Evolutionary conservation across 2,888 invertebrate genomes (phyloP), one percentile per base, ranked within the genome.

Genomic region (Loripinus fragilis): DNA sequence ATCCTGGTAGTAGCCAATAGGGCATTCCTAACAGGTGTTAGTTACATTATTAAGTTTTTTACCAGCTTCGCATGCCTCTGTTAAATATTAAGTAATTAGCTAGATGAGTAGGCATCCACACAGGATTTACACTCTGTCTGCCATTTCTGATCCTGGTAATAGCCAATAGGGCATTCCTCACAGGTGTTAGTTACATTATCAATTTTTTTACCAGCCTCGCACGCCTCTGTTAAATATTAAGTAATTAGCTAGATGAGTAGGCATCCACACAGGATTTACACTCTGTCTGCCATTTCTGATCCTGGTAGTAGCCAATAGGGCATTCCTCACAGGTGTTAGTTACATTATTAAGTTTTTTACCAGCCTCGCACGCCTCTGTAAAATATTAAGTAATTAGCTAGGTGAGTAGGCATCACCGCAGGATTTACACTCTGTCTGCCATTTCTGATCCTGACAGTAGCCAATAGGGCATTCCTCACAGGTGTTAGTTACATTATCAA

Each of bases 141-240:
- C 80, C 92, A 93, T 50, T 88, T 85, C 20, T 88, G 75, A 38
- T 92, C 88, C 85, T 94, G 94, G 81, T 93, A 94, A n/a, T 86
- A 79, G n/a, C 93, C 94, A 12, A 87, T 76, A 0, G 89, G 96
- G 90, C 98, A 98, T n/a, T 96, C 95, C 64, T 96, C 94, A 92
- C 98, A 98, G 30, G 95, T 95, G 64, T 80, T 84, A 38, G 72
- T 75, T 7, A 95, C 95, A 55, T 95, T 86, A 65, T 87, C 95
- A 83, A 97, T 96, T 90, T 96, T 97, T 94, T 95, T 97, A 0
- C 98, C 98, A 85, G 97, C 96, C 25, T 97, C 96, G 92, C 98
- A 98, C 30, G 88, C 85, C 28, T 67, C 98, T 89, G 83, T 2
- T 69, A 76, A 79, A 69, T 15, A 45, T 12, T n/a, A 45, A 45